Evolutionary conservation across 2,113 vertebrate species (phyloP).

Genomic region (Actenoides lindsayi): DNA sequence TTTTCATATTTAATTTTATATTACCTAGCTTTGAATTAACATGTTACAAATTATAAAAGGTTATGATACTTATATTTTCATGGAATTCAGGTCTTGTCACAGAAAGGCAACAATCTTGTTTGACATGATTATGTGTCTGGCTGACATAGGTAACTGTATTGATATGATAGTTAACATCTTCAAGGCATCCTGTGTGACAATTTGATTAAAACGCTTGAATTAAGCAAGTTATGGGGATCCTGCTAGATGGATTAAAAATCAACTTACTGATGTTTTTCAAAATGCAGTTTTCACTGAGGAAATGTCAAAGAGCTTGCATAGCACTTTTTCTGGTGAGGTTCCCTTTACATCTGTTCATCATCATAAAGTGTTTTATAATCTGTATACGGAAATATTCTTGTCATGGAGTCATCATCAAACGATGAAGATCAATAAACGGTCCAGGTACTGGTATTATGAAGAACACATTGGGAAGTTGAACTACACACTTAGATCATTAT

Average conservation of each 20-base stretch:
- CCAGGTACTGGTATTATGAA: neutral
- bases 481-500: neutral
- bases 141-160: neutral
- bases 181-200: neutral
- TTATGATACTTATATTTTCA: neutral
- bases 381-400: neutral
- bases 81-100: neutral
- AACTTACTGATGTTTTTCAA: neutral
- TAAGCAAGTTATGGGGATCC: neutral
- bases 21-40: neutral
- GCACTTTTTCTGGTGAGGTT: neutral
- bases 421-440: neutral
- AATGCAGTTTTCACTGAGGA: neutral
- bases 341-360: neutral
- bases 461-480: neutral
- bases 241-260: neutral
- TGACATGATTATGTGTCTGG: neutral
- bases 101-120: neutral
- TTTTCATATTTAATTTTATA: neutral
- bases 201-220: neutral
- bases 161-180: neutral
- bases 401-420: neutral
- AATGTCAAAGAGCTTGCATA: neutral
- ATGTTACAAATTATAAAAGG: neutral
- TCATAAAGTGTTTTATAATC: neutral